These are phyloP conservation scores for Pantelozetes paolii DNA, from an alignment of 2,888 invertebrate species.

Conservation along the genomic window DNA sequence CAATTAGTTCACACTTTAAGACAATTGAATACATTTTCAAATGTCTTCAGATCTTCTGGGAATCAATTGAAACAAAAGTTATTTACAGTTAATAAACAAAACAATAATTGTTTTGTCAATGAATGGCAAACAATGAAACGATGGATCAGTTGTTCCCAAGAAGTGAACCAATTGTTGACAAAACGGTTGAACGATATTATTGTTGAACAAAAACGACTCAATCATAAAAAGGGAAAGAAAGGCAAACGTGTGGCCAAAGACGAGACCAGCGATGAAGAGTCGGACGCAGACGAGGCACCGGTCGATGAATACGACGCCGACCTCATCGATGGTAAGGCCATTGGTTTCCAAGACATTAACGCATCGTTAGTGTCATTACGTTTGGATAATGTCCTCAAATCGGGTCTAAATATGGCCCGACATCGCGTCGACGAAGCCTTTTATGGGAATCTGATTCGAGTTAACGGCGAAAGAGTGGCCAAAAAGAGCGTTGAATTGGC, in stretches of 20 bases:
- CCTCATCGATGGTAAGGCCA: constrained; percentile 14
- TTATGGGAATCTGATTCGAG: constrained; percentile 37
- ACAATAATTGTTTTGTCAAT: neutral
- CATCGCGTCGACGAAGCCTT: constrained; percentile 38
- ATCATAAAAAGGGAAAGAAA: constrained; percentile 19
- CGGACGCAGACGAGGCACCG: constrained; percentile 21
- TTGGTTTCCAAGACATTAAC: constrained; percentile 20
- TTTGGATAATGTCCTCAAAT: constrained; percentile 38
- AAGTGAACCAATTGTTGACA: neutral
- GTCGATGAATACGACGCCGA: constrained; percentile 11
- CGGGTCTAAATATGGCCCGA: constrained; percentile 28
- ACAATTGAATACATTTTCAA: neutral
- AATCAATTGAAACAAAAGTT: neutral
- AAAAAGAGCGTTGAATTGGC: constrained; percentile 41
- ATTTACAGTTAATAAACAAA: neutral
- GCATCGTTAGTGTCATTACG: constrained; percentile 37
- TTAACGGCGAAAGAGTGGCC: constrained; percentile 41
- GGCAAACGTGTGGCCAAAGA: constrained; percentile 23
- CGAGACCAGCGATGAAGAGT: constrained; percentile 36
- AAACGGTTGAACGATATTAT: constrained; percentile 2
- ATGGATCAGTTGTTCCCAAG: neutral
- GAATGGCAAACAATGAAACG: neutral
- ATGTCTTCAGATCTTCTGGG: neutral
- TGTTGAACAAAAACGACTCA: constrained; percentile 16
- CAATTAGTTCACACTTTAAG: neutral